Conservation (phyloP, 2,888 invertebrate species). For the Exephanes ischioxanthus region DNA sequence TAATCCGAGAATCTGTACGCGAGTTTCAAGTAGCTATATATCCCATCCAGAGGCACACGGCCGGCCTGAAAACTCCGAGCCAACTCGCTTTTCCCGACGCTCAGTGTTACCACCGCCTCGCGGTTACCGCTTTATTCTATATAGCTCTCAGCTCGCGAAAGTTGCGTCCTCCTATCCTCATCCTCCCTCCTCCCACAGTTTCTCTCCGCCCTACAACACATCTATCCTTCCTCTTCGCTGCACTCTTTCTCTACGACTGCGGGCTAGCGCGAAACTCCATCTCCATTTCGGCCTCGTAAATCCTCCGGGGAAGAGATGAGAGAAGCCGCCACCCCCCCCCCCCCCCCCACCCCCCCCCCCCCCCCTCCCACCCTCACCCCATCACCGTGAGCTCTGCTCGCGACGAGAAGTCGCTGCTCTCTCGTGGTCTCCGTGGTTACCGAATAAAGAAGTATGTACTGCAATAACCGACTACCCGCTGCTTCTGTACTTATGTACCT, state of each 20-base stretch:
- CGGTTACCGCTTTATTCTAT: conserved; percentile 34
- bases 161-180: conserved; percentile 32
- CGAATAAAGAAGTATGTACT: conserved; percentile 62
- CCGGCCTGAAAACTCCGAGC: conserved; percentile 45
- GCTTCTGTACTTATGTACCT: conserved; percentile 15
- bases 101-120: conserved; percentile 47
- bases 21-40: conserved; percentile 48
- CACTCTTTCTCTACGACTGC: background rate
- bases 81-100: conserved; percentile 47
- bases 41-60: background rate
- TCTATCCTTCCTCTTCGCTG: conserved; percentile 32
- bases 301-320: conserved; percentile 57
- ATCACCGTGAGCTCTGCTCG: conserved; percentile 29
- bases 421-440: conserved; percentile 66
- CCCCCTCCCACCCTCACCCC: background rate
- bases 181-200: conserved; percentile 14
- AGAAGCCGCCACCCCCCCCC: background rate
- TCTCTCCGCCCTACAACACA: background rate
- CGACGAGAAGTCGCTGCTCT: conserved; percentile 24
- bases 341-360: background rate
- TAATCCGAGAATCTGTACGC: conserved; percentile 46
- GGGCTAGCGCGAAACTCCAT: conserved; percentile 55
- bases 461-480: conserved; percentile 29
- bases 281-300: conserved; percentile 70
- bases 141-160: conserved; percentile 52